Conservation (phyloP, 2,797 vertebrate species). For the Fundulus diaphanus region DNA sequence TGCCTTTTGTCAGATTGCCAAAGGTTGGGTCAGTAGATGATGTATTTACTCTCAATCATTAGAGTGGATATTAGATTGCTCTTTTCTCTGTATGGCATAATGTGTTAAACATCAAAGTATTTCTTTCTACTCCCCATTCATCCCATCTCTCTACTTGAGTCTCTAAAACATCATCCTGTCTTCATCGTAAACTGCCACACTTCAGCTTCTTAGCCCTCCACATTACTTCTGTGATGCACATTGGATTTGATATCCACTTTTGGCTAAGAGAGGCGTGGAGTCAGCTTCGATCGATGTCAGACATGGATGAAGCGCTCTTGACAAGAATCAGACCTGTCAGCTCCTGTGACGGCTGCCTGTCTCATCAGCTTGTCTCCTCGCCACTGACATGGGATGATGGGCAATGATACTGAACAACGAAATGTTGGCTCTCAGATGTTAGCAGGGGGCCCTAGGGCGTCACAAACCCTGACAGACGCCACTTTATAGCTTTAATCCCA, state of each 20-base stretch:
- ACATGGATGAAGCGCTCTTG: conserved; percentile 89
- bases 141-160: conserved; percentile 37
- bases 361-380: conserved; percentile 88
- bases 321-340: conserved; percentile 94
- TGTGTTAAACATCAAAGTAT: conserved; percentile 45
- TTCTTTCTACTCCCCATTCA: conserved; percentile 42
- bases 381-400: conserved; percentile 93
- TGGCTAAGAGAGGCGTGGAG: conserved; percentile 84
- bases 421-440: conserved; percentile 96
- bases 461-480: conserved; percentile 95
- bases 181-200: conserved; percentile 67
- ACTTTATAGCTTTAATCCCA: conserved; percentile 98
- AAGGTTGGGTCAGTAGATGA: background rate
- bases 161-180: conserved; percentile 50
- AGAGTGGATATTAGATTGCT: conserved; percentile 17
- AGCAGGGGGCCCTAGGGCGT: conserved; percentile 78
- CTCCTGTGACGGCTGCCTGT: conserved; percentile 91
- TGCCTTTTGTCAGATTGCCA: conserved; percentile 10
- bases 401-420: conserved; percentile 98
- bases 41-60: conserved; percentile 17
- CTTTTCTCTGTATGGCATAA: conserved; percentile 36
- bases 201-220: conserved; percentile 42
- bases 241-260: conserved; percentile 83
- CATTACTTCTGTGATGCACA: conserved; percentile 63
- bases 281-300: conserved; percentile 89